phyloP scores from a whole-genome alignment of 1,140 invertebrate species.

The Tetramorium simillimum region DNA sequence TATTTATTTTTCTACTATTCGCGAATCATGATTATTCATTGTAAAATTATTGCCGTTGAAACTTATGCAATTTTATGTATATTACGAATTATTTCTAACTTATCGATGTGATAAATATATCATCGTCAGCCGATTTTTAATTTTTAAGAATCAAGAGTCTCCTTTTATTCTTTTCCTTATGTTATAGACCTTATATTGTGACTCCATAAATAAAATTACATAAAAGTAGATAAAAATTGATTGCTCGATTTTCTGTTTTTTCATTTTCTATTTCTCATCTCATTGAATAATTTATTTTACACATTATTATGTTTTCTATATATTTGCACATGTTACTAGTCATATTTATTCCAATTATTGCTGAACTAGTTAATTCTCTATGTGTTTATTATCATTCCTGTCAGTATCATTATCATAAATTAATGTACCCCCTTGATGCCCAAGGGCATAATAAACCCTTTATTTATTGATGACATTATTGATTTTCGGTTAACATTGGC shows the following conservation, averaged over 20 bases:
- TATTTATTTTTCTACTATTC: constrained; percentile 20
- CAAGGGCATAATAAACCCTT: neutral
- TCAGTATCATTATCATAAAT: constrained; percentile 13
- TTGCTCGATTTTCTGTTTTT: neutral
- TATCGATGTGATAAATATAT: neutral
- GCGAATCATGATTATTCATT: neutral
- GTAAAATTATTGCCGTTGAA: neutral
- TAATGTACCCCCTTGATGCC: neutral
- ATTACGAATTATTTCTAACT: neutral
- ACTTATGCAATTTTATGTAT: neutral
- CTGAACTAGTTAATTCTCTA: neutral
- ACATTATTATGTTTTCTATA: neutral
- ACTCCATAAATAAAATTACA: too few relatives aligned
- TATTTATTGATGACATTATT: constrained; percentile 13
- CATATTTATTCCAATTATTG: neutral
- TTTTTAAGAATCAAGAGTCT: too few relatives aligned
- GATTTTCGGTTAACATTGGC: neutral
- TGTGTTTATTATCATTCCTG: neutral
- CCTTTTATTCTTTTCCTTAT: too few relatives aligned
- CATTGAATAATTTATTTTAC: neutral
- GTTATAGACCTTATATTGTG: too few relatives aligned
- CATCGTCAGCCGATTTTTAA: neutral
- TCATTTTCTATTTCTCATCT: neutral
- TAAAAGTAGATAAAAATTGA: too few relatives aligned
- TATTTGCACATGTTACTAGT: neutral